Evolutionary conservation across 2,888 invertebrate species (phyloP).

Genomic region (Scelioninae gen. 2): DNA sequence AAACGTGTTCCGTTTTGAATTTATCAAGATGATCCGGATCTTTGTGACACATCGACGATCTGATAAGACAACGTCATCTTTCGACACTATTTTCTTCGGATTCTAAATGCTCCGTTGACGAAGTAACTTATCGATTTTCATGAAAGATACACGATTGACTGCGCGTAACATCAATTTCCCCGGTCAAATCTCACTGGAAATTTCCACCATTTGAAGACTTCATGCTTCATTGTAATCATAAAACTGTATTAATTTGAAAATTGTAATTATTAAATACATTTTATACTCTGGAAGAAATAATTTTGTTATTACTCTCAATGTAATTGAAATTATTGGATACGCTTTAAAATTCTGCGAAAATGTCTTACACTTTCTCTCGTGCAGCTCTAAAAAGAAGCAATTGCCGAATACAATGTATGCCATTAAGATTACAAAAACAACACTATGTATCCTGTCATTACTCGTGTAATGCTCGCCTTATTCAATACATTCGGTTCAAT

Average conservation of each 20-base stretch:
- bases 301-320: no score
- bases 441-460: slow-evolving; percentile 71
- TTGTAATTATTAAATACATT: no score
- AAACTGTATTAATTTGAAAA: no score
- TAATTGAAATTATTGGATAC: no score
- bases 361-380: slow-evolving; percentile 28
- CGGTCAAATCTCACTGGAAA: slow-evolving; percentile 40
- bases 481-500: slow-evolving; percentile 73
- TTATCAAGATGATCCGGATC: slow-evolving; percentile 3
- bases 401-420: slow-evolving; percentile 9
- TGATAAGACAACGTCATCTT: slow-evolving; percentile 71
- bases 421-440: slow-evolving; percentile 33
- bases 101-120: slow-evolving; percentile 3
- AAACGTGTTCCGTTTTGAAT: slow-evolving; percentile 14
- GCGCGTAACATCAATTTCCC: slow-evolving; percentile 40
- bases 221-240: no score
- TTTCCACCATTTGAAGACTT: slow-evolving; percentile 36
- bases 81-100: slow-evolving; percentile 63
- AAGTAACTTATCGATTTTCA: slow-evolving; percentile 32
- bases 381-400: slow-evolving; percentile 1
- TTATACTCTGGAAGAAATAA: no score
- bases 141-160: slow-evolving; percentile 37
- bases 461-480: slow-evolving; percentile 67
- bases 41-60: slow-evolving; percentile 67
- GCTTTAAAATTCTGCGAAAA: no score